phyloP scores from a whole-genome alignment of 2,797 vertebrate genomes.

The Eurystomus glaucurus region DNA sequence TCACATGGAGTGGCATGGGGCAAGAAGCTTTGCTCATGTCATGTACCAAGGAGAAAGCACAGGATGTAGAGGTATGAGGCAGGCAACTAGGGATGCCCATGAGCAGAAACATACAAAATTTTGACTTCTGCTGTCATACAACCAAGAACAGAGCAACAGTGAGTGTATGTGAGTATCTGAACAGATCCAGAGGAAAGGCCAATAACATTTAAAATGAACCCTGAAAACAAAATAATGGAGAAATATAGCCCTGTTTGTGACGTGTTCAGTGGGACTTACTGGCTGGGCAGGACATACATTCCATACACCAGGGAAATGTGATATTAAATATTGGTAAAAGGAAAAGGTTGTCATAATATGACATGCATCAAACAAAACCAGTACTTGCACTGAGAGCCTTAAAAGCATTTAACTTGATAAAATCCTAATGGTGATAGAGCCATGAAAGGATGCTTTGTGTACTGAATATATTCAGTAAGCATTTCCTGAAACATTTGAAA shows the following conservation, averaged over 20 bases:
- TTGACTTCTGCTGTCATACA: not conserved
- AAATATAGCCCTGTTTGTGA: not conserved
- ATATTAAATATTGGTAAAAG: not conserved
- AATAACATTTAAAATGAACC: not conserved
- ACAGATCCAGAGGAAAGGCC: not conserved
- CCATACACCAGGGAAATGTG: not conserved
- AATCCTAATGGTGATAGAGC: not conserved
- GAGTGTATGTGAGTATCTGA: not conserved
- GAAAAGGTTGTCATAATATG: not conserved
- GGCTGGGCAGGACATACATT: not conserved
- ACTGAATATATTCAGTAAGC: not conserved
- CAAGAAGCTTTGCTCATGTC: not conserved
- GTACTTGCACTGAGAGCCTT: not conserved
- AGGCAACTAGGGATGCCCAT: not conserved
- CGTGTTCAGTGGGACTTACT: not conserved
- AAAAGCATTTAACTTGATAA: not conserved
- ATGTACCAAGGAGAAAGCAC: not conserved
- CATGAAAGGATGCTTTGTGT: not conserved
- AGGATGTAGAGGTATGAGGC: too few relatives aligned
- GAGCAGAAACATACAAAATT: not conserved
- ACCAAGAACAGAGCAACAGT: not conserved
- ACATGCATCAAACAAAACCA: not conserved
- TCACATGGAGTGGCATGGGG: not conserved
- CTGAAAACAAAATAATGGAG: not conserved
- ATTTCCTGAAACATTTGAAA: not conserved